Base-by-base conservation (phyloP, 30 jellyfish, hydroid and myxozoan species). In the Pelagia noctiluca region DNA sequence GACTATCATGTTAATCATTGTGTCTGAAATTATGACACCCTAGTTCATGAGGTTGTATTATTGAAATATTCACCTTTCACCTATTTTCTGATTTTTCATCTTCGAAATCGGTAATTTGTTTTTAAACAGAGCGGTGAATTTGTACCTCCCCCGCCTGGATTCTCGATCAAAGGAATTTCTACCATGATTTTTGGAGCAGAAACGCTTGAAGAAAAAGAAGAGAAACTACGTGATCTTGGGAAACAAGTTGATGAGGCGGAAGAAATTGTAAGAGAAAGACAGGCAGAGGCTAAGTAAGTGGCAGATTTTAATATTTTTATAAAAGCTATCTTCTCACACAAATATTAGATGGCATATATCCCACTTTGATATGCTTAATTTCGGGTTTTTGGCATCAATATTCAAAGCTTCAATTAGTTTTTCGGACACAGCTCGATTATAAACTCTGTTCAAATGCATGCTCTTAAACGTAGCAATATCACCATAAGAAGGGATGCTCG, bases 221-320 rank as follows among this genome's bases (percentile, higher is more conserved):
- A 66, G 78, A 86, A 86, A 46, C 64, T 88, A 49, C 46, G 29
- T 30, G 82, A 67, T 23, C 73, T 79, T 1, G 83, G 88, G 47
- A 78, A 81, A 29, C 98, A 92, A 57, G 98, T 92, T 47, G 75
- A 71, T 23, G 98, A 92, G 33, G 95, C 97, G 8, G 98, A 92
- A 75, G 92, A 85, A 53, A 69, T 67, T 22, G 92, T 92, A 16
- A 79, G 86, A 57, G 86, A 66, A 71, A 80, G 95, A 50, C 94
- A 87, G 70, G 86, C 90, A 19, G 98, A 92, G 32, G 96, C 78
- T 25, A 83, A 82, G 98, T 92, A 52, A 36, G 98, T 50, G 21
- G 21, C 32, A 25, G 57, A 42, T 42, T 42, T 8, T 42, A 8
- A 42, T 5, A 42, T 42, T 42, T 5, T 8, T 16, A 42, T 42